Conservation (phyloP, 2,888 invertebrate genomes). For the Rhingia campestris region DNA sequence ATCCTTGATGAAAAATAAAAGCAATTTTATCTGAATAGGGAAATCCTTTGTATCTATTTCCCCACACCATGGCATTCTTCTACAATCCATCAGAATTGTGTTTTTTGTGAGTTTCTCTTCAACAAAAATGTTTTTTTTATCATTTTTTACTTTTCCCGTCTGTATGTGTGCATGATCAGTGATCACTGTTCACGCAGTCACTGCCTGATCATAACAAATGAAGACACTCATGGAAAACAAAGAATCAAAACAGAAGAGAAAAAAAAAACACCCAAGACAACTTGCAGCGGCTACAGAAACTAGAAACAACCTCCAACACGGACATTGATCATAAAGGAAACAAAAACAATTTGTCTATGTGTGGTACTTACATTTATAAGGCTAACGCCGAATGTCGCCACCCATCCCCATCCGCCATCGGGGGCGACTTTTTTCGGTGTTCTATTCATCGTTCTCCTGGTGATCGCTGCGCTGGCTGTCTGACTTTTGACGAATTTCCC, state of each 20-base stretch:
- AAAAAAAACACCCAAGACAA: constrained; percentile 20
- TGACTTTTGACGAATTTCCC: constrained; percentile 66
- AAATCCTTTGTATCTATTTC: constrained; percentile 24
- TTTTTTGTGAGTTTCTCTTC: background rate
- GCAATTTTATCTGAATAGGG: background rate
- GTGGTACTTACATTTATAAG: constrained; percentile 90
- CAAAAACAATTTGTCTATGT: constrained; percentile 1
- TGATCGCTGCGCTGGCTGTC: constrained; percentile 63
- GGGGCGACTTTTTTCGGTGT: constrained; percentile 88
- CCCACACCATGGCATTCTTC: background rate
- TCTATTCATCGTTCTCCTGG: constrained; percentile 79
- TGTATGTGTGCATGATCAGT: constrained; percentile 39
- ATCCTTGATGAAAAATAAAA: background rate
- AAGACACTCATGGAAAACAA: constrained; percentile 6
- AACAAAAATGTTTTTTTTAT: background rate
- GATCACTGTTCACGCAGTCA: constrained; percentile 64
- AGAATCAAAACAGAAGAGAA: constrained; percentile 50
- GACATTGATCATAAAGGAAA: constrained; percentile 1
- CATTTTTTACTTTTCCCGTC: constrained; percentile 2
- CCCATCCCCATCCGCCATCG: constrained; percentile 95
- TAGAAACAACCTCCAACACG: background rate
- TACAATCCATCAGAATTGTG: constrained; percentile 23
- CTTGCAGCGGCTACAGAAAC: background rate
- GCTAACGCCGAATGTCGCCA: constrained; percentile 92
- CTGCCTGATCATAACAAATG: constrained; percentile 49